Evolutionary conservation across 2,797 vertebrate genomes (phyloP).

Genomic region (Coranthus polyacanthus): DNA sequence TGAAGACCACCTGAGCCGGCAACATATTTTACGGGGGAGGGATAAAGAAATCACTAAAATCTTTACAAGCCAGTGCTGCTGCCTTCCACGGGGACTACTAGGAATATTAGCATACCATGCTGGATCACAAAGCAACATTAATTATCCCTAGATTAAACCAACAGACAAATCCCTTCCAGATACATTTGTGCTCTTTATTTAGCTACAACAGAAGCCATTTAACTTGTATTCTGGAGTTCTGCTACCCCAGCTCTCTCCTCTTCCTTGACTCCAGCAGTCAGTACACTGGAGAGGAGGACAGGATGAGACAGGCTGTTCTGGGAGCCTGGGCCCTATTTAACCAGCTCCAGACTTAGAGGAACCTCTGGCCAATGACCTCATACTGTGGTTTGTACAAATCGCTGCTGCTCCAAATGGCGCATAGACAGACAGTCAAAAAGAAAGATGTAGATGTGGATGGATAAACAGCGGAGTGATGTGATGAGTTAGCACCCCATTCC

Average conservation of each 20-base stretch:
- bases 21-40: conserved; percentile 75
- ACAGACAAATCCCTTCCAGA: conserved; percentile 33
- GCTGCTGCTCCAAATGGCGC: conserved; percentile 74
- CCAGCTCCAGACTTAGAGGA: conserved; percentile 83
- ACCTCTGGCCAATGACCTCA: conserved; percentile 85
- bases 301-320: conserved; percentile 75
- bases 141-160: conserved; percentile 32
- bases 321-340: conserved; percentile 77
- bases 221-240: conserved; percentile 9
- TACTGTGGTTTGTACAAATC: conserved; percentile 79
- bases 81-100: conserved; percentile 60
- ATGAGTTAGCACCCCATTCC: conserved; percentile 68
- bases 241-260: conserved; percentile 4
- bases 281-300: conserved; percentile 48
- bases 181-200: conserved; percentile 12
- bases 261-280: conserved; percentile 44
- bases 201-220: conserved; percentile 17
- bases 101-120: conserved; percentile 48
- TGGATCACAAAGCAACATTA: conserved; percentile 33
- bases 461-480: conserved; percentile 66
- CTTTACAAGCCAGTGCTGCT: conserved; percentile 77
- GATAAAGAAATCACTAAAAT: conserved; percentile 79
- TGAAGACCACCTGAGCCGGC: conserved; percentile 84
- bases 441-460: conserved; percentile 63
- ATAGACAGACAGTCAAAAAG: conserved; percentile 64